phyloP scores from a whole-genome alignment of 1,140 invertebrate genomes.

The Bacillus rossius region DNA sequence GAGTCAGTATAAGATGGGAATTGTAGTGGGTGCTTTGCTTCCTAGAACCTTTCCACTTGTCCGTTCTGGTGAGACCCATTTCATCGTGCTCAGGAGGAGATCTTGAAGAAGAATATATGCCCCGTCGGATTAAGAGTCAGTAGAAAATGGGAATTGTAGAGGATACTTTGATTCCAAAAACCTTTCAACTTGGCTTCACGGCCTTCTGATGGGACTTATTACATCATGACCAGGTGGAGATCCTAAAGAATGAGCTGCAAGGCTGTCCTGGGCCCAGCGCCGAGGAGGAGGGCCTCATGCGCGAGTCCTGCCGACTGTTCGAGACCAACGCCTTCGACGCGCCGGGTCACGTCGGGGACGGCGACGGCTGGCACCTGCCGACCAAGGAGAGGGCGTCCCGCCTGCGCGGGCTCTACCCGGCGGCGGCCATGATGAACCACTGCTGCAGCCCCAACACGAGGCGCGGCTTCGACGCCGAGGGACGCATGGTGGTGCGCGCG shows the following conservation, averaged over 20 bases:
- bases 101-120: too few relatives aligned
- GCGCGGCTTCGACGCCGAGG: slow-evolving; percentile 51
- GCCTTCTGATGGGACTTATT: too few relatives aligned
- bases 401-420: slow-evolving; percentile 63
- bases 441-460: slow-evolving; percentile 67
- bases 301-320: slow-evolving; percentile 52
- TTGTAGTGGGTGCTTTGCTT: too few relatives aligned
- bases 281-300: slow-evolving; percentile 56
- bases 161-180: too few relatives aligned
- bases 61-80: too few relatives aligned
- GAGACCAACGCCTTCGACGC: slow-evolving; percentile 74
- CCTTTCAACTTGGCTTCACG: too few relatives aligned
- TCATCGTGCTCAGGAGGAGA: too few relatives aligned
- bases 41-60: too few relatives aligned
- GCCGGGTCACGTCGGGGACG: slow-evolving; percentile 3
- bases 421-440: slow-evolving; percentile 68
- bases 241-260: not conserved
- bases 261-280: slow-evolving; percentile 16
- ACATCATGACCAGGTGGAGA: not conserved
- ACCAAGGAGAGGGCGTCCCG: slow-evolving; percentile 33
- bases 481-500: slow-evolving; percentile 56
- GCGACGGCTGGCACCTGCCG: slow-evolving; percentile 28
- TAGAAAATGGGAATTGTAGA: too few relatives aligned
- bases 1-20: too few relatives aligned
- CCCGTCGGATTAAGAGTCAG: too few relatives aligned